A percentile compares a stretch with the other conserved stretches of the same genome.
These are phyloP conservation scores for Clamator glandarius DNA, from an alignment of 2,797 vertebrate genomes.

Conservation along the genomic window DNA sequence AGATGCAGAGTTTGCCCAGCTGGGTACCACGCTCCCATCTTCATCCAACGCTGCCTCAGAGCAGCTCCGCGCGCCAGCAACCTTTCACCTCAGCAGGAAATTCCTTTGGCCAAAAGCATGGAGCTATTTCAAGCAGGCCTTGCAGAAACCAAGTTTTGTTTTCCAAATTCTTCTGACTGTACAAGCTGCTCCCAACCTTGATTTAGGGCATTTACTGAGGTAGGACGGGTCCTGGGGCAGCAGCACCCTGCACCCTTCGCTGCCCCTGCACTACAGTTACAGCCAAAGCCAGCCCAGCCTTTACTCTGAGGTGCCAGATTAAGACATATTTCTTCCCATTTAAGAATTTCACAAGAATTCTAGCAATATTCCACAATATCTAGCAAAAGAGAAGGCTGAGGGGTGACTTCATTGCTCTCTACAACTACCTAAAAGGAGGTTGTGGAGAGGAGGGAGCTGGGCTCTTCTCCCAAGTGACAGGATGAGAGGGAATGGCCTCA, in stretches of 20 bases:
- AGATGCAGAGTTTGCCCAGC: background rate
- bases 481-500: no score
- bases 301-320: rapidly evolving
- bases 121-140: conserved; percentile 37
- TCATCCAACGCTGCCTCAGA: rapidly evolving
- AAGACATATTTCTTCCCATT: background rate
- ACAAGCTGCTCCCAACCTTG: background rate
- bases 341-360: background rate
- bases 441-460: no score
- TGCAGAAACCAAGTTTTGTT: conserved; percentile 12
- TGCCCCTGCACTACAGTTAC: background rate
- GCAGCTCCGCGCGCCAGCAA: rapidly evolving
- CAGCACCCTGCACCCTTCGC: background rate
- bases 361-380: background rate
- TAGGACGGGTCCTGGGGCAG: background rate
- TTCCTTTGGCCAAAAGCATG: background rate
- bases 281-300: background rate
- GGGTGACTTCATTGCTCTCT: no score
- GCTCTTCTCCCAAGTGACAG: no score
- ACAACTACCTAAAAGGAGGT: no score
- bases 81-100: conserved; percentile 1
- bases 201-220: background rate
- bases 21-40: background rate
- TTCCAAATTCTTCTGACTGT: background rate
- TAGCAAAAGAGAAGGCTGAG: no score